Conservation (phyloP, 2,113 vertebrate species). For the Felis chaus region DNA sequence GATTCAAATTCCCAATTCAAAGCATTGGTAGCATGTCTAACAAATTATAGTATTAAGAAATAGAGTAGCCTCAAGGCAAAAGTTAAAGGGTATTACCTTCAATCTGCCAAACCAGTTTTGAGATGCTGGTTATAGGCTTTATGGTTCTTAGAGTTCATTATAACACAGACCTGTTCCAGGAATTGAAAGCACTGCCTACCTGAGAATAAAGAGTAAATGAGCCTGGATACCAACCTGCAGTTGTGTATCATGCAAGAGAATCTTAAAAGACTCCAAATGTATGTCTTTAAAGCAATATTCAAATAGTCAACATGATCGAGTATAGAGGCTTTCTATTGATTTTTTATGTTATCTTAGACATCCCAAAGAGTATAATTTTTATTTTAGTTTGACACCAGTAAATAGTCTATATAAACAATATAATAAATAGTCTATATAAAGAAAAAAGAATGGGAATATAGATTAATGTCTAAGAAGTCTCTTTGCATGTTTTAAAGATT, state of each 20-base stretch:
- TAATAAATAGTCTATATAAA: background rate
- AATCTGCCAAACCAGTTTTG: background rate
- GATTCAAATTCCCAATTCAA: constrained; percentile 43
- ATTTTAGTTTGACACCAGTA: constrained; percentile 1
- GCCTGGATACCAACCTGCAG: background rate
- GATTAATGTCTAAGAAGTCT: background rate
- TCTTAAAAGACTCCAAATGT: background rate
- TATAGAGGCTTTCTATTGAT: background rate
- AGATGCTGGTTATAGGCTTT: background rate
- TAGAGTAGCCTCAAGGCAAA: background rate
- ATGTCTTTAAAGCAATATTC: background rate
- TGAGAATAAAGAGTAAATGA: background rate
- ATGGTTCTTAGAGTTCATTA: constrained; percentile 22
- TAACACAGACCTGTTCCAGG: background rate
- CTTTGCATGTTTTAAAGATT: background rate
- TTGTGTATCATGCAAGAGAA: background rate
- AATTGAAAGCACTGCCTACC: background rate
- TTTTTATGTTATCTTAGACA: constrained; percentile 17
- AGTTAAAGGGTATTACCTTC: background rate
- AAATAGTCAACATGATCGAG: background rate
- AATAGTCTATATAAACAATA: background rate
- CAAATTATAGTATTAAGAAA: constrained; percentile 23
- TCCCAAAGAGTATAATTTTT: background rate
- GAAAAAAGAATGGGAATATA: background rate
- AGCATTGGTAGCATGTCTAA: background rate